Conservation (phyloP, 1,140 invertebrate species). For the Drosophila kurseongensis region DNA sequence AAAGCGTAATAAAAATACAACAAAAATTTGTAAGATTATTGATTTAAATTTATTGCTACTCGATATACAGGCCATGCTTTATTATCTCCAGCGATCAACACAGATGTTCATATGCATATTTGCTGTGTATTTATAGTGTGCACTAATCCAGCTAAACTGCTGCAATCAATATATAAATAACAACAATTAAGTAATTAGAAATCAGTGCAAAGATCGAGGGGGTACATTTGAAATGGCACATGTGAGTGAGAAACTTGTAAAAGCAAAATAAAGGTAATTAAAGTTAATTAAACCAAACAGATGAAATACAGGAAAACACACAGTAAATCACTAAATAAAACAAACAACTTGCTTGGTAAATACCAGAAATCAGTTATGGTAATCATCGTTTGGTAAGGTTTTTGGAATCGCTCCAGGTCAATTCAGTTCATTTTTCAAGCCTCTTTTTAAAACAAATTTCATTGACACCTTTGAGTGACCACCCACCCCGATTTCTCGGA, state of each 20-base stretch:
- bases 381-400: no score
- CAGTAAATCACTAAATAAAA: no score
- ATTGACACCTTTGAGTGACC: slow-evolving; percentile 15
- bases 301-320: no score
- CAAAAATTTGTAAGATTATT: no score
- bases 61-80: neutral
- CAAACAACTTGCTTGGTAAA: no score
- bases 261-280: no score
- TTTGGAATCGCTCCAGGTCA: slow-evolving; percentile 3
- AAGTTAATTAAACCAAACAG: no score
- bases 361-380: no score
- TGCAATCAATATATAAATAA: slow-evolving; percentile 1
- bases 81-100: neutral
- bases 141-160: neutral
- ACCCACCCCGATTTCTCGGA: slow-evolving; percentile 27
- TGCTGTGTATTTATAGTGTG: neutral
- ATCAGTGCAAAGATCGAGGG: neutral
- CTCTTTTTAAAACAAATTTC: neutral
- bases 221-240: no score
- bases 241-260: no score
- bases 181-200: slow-evolving; percentile 9
- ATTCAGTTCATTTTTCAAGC: neutral
- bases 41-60: neutral
- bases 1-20: no score
- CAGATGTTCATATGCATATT: neutral